Evolutionary conservation across 2,888 invertebrate species (phyloP).

Genomic region (Coleophora deauratella): DNA sequence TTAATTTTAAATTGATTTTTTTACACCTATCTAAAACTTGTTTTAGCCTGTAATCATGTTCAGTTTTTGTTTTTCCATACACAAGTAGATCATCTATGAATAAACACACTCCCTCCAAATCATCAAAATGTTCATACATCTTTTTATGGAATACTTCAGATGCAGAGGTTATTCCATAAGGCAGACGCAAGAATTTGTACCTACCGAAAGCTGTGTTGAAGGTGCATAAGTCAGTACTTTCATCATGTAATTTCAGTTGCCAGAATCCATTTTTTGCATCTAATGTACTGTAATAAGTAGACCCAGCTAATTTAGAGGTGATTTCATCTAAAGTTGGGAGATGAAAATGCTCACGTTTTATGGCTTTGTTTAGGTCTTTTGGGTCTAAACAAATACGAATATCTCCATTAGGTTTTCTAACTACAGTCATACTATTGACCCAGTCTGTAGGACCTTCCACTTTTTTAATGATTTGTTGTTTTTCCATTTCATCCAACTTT

Average conservation of each 20-base stretch:
- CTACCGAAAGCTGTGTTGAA: constrained; percentile 15
- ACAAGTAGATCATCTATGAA: constrained; percentile 18
- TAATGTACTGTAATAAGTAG: constrained; percentile 14
- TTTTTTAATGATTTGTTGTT: background rate
- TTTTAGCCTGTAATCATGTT: constrained; percentile 7
- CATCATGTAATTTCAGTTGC: constrained; percentile 12
- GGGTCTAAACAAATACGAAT: constrained; percentile 20
- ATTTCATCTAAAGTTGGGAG: constrained; percentile 19
- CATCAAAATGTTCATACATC: constrained; percentile 6
- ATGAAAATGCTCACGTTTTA: constrained; percentile 17
- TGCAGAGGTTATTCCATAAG: constrained; percentile 10
- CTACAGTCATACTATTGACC: constrained; percentile 16
- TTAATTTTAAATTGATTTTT: too few species aligned
- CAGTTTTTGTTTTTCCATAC: constrained; percentile 9
- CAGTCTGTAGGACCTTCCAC: constrained; percentile 5
- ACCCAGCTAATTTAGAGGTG: constrained; percentile 6
- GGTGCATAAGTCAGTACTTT: constrained; percentile 8
- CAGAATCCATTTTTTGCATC: constrained; percentile 20
- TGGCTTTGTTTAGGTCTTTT: constrained; percentile 16
- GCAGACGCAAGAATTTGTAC: constrained; percentile 7
- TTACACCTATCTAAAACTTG: constrained; percentile 7
- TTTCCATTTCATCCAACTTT: constrained; percentile 4
- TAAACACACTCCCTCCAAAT: constrained; percentile 7
- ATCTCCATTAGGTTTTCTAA: constrained; percentile 14
- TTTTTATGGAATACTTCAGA: constrained; percentile 10